phyloP scores from a whole-genome alignment of 2,888 invertebrate species.

The Lobophora halterata region DNA sequence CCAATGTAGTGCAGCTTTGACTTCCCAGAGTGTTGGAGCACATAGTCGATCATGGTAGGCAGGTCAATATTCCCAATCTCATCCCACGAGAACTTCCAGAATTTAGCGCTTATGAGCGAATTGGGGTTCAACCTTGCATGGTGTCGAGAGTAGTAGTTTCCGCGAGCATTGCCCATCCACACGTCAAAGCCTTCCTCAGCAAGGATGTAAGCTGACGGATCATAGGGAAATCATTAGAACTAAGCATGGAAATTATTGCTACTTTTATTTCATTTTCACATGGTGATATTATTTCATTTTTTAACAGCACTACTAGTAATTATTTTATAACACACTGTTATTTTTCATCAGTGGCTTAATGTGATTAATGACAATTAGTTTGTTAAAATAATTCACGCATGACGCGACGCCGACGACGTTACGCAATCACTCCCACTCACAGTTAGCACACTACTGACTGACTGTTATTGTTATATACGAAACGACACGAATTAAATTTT shows the following conservation, averaged over 20 bases:
- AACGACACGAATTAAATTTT: no score
- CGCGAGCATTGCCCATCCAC: slow-evolving; percentile 91
- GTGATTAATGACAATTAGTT: no score
- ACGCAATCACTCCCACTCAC: no score
- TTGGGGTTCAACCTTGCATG: slow-evolving; percentile 73
- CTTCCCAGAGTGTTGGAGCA: slow-evolving; percentile 79
- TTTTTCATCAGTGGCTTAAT: no score
- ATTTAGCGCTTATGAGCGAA: slow-evolving; percentile 59
- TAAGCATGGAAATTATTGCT: neutral
- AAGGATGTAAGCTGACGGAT: slow-evolving; percentile 75
- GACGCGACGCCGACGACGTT: no score
- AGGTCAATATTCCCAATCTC: slow-evolving; percentile 90
- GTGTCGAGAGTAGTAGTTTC: slow-evolving; percentile 83
- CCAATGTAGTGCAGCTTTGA: slow-evolving; percentile 87
- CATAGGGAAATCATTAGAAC: neutral
- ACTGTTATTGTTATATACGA: no score
- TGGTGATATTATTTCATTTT: no score
- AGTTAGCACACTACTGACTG: no score
- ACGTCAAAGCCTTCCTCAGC: slow-evolving; percentile 87
- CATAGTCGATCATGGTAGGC: slow-evolving; percentile 89
- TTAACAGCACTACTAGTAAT: no score
- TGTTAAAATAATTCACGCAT: no score
- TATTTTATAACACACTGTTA: no score
- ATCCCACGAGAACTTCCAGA: slow-evolving; percentile 90
- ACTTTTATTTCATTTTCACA: no score